Base-by-base conservation (phyloP, 2,113 vertebrate species). In the Anguilla rostrata region DNA sequence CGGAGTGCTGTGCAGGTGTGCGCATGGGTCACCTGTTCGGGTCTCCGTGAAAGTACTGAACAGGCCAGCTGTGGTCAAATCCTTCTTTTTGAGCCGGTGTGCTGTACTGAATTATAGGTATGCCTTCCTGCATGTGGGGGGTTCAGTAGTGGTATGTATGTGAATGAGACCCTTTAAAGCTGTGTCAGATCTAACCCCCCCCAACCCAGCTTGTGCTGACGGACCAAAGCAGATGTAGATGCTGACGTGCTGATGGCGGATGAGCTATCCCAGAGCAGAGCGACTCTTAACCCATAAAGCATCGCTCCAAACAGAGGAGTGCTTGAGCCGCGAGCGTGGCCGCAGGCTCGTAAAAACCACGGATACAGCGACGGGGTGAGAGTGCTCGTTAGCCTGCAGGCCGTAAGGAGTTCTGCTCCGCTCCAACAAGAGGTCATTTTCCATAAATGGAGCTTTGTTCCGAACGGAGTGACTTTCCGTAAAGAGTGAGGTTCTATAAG, bases 251-350 rank as follows among this genome's bases (percentile, higher is more conserved):
- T 90, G 92, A 94, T 93, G 92, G 60, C n/a, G 12, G 57, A 84
- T 90, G 90, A 91, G 90, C 90, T 93, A 91, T 92, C 93, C 91
- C 93, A 92, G 91, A 93, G 89, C 87, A 81, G 89, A 94, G 94
- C 92, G 91, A 92, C 91, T 93, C 89, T 92, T 92, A 91, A 94
- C 92, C 92, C 92, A 91, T 94, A 96, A 95, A 95, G 90, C 92
- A 94, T 89, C 87, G 92, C 89, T 90, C 94, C 93, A 95, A 95
- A 95, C 92, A 94, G 92, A 92, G 91, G 89, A 91, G 93, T 94
- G 88, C 91, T 90, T 90, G 87, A 92, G 92, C 91, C 90, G 87
- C 92, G 90, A 88, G 91, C 88, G 90, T 41, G 46, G 91, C 92
- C 92, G 91, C 89, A 89, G 90, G 90, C 90, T 90, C 84, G 88